Evolutionary conservation across 2,888 invertebrate genomes (phyloP), one percentile per base, ranked within the genome.

Genomic region (Craniophora ligustri): DNA sequence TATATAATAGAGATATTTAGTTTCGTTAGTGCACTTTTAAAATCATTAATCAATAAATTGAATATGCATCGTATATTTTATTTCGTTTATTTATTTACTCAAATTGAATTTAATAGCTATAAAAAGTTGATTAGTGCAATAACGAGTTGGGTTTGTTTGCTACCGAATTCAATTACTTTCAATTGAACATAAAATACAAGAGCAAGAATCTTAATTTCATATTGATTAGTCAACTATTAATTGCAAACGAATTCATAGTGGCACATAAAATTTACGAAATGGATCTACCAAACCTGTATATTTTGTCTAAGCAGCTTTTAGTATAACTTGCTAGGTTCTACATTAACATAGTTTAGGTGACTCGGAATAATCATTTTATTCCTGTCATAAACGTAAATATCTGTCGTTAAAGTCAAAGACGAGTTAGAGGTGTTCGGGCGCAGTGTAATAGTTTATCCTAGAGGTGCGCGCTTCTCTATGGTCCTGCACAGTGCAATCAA

Each of bases 401-500:
- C 51, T 49, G 49, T 68, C 69, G 62, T 79, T 74, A 75, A 60
- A 45, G 76, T 75, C 79, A 71, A 70, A 68, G 63, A 62, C 67
- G 69, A 75, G 57, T 67, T 70, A 77, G 15, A 63, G 42, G 19
- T 51, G 40, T 42, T 44, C 16, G 19, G 28, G 38, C 36, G 34
- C 23, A 19, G 45, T 30, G 54, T 63, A 58, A 67, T 70, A 64
- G 65, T 64, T 76, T 66, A 78, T 54, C 47, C 48, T 49, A 49
- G 48, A 65, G 65, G 55, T 50, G 56, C 50, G 39, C 41, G 53
- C 67, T 53, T 67, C 64, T 58, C 58, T 46, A 58, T 61, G 50
- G 59, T 35, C 34, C 41, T 31, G 30, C 36, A 6, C 14, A 48
- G 28, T 61, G 85, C 83, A 91, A 92, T 93, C 91, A 92, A 87